These are phyloP conservation scores for Chrysodeixis includens DNA, from an alignment of 2,888 invertebrate genomes.

Conservation along the genomic window DNA sequence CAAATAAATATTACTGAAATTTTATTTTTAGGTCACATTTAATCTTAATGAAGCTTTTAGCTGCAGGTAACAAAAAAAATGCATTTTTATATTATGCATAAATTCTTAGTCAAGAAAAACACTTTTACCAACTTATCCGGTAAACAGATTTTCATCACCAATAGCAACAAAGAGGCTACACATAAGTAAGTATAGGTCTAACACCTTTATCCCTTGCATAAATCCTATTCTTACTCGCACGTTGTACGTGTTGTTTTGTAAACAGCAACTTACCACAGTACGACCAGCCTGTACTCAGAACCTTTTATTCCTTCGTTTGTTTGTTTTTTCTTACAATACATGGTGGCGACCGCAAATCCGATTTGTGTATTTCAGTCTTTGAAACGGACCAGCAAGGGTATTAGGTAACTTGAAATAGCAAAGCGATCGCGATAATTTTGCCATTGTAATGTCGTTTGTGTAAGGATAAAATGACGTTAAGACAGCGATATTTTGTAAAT, in stretches of 20 bases:
- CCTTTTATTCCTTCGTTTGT: conserved; percentile 62
- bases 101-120: no score
- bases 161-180: neutral
- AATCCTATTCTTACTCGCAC: neutral
- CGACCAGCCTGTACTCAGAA: conserved; percentile 59
- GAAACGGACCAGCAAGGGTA: conserved; percentile 52
- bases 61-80: no score
- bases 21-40: no score
- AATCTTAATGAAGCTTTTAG: no score
- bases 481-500: no score
- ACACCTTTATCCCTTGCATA: neutral
- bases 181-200: neutral
- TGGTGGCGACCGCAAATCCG: conserved; percentile 69
- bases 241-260: conserved; percentile 1
- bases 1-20: no score
- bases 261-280: conserved; percentile 56
- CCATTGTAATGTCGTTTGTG: no score
- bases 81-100: no score
- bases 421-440: no score
- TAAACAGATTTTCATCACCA: neutral
- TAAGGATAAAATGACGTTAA: no score
- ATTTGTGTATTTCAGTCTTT: conserved; percentile 69
- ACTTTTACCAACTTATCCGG: neutral
- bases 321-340: conserved; percentile 64
- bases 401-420: conserved; percentile 40